Percentiles rank a stretch among this genome's conserved stretches.
Conservation (phyloP, 53 echinoderm and acorn worm species). For the Temnopleurus reevesii region DNA sequence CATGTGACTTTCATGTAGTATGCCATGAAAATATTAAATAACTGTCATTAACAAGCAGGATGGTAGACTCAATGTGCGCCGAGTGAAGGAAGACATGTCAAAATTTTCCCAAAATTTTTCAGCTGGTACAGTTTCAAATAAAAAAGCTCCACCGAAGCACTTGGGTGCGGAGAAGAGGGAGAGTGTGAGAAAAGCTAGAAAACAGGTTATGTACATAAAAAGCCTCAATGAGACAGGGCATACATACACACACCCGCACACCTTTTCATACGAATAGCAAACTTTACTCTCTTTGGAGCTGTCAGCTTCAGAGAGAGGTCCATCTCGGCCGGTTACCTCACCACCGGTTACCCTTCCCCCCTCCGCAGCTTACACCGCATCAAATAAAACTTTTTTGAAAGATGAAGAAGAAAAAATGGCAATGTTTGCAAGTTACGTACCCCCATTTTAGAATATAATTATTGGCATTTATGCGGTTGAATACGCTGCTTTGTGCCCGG, state of each 20-base stretch:
- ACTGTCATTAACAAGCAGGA: not conserved
- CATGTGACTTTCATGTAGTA: too few relatives aligned
- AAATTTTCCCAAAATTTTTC: not conserved
- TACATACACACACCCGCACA: constrained; percentile 1
- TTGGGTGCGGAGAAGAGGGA: not conserved
- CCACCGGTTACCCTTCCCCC: constrained; percentile 2
- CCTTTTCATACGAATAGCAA: constrained; percentile 22
- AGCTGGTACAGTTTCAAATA: constrained; percentile 6
- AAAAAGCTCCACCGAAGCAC: not conserved
- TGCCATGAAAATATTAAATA: not conserved
- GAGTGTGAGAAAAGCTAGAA: constrained; percentile 28
- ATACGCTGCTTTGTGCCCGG: constrained; percentile 48
- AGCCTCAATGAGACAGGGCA: constrained; percentile 26
- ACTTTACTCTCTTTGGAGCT: not conserved
- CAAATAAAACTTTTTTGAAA: not conserved
- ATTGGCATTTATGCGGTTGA: constrained; percentile 57
- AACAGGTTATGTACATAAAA: constrained; percentile 55
- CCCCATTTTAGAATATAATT: constrained; percentile 54
- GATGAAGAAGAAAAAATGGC: constrained; percentile 33
- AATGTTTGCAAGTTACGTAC: constrained; percentile 53
- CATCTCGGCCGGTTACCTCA: not conserved
- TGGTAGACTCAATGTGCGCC: not conserved
- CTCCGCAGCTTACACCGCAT: not conserved
- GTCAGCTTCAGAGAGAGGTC: not conserved
- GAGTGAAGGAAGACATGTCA: not conserved